Evolutionary conservation across 2,797 vertebrate species (phyloP), one percentile per base, ranked within the genome.

Genomic region (Decapterus maruadsi): DNA sequence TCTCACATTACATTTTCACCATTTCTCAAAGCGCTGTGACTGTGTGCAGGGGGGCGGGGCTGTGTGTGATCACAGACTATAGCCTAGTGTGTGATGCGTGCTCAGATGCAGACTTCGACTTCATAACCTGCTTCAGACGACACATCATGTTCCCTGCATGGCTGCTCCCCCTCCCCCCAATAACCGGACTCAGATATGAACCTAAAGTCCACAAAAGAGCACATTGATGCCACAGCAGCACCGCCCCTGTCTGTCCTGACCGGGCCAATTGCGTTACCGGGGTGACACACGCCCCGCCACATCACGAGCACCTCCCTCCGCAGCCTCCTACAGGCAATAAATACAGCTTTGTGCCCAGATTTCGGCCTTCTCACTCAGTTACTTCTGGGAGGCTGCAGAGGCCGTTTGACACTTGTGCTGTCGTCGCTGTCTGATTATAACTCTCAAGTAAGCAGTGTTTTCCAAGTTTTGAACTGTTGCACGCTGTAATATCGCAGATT

Each of bases 241-340:
- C 80, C 92, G 68, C 90, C 91, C 84, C 64, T 57, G 55, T 70
- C 43, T 16, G 48, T 40, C 14, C 14, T 14, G 31, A 36, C 0
- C 1, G 38, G 68, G 60, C 95, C 94, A 95, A 94, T 95, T 54
- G 83, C n/a, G 6, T 82, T 3, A 4, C 61, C 26, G n/a, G 20
- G 43, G 14, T 3, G 57, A 68, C 69, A 26, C 88, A 94, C 94
- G 88, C 93, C 94, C 90, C 70, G 69, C 80, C 85, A 84, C 90
- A 80, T 89, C 90, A 82, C 53, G 26, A 2, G 75, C 62, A 4
- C 78, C 90, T 79, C 87, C 89, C 89, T 81, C 62, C 72, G 1
- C 53, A 1, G 17, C 48, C 9, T 48, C 16, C 11, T 1, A 1
- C 59, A 31, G 12, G 1, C 19, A 0, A 93, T 96, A 95, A 95